Evolutionary conservation across 2,888 invertebrate species (phyloP).

Genomic region (Nezara viridula): DNA sequence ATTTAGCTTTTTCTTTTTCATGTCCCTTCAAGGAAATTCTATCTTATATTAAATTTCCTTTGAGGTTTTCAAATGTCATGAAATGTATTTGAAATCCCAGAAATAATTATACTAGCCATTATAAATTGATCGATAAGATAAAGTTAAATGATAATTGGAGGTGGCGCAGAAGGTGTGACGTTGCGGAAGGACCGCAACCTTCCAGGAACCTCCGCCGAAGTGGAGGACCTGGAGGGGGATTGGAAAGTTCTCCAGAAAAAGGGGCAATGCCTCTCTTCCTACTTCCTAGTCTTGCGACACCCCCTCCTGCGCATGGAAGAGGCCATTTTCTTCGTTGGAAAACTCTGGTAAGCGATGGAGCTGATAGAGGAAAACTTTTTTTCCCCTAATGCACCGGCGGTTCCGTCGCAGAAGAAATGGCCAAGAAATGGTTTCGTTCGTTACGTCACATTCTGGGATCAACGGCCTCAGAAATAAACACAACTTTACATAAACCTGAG

Average conservation of each 20-base stretch:
- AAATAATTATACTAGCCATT: background rate
- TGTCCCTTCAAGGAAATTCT: too few relatives aligned
- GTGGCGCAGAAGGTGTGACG: background rate
- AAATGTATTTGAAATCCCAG: background rate
- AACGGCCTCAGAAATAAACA: slow-evolving; percentile 32
- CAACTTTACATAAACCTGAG: background rate
- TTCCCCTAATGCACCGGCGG: background rate
- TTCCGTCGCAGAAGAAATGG: background rate
- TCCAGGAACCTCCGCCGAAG: slow-evolving; percentile 29
- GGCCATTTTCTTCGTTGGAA: background rate
- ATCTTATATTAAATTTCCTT: too few relatives aligned
- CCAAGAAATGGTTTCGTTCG: background rate
- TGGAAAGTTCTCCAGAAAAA: slow-evolving; percentile 44
- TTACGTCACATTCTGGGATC: background rate
- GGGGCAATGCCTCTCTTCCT: slow-evolving; percentile 41
- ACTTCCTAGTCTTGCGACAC: slow-evolving; percentile 49
- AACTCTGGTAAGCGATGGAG: background rate
- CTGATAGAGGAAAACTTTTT: background rate
- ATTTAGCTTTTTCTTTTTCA: too few relatives aligned
- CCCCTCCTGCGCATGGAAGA: background rate
- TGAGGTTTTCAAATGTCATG: too few relatives aligned
- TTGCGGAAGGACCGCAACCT: slow-evolving; percentile 5
- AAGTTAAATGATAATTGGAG: background rate
- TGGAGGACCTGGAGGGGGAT: slow-evolving; percentile 33
- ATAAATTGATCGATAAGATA: background rate